These are phyloP conservation scores for Orientallactaga sibirica DNA, from an alignment of 2,797 vertebrate species.

Conservation along the genomic window DNA sequence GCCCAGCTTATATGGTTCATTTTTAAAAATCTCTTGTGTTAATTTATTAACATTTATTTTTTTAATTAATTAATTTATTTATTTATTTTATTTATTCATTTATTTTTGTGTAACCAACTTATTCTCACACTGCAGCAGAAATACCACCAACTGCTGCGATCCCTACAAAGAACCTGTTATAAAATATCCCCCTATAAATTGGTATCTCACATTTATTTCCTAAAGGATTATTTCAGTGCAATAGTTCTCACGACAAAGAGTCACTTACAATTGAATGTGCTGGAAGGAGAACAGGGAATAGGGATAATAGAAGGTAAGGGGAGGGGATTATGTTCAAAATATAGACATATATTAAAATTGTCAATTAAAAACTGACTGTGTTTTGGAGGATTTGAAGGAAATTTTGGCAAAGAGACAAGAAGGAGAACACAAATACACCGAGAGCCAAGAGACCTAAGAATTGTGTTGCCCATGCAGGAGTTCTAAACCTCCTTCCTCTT, in stretches of 20 bases:
- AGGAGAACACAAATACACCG: not conserved
- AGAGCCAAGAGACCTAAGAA: not conserved
- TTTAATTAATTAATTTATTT: too few species aligned
- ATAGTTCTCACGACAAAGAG: not conserved
- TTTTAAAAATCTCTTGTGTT: not conserved
- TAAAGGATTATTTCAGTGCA: not conserved
- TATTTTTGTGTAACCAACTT: not conserved
- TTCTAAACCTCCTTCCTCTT: not conserved
- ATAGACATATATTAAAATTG: too few species aligned
- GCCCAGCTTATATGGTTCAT: not conserved
- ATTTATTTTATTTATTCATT: too few species aligned
- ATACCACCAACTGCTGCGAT: not conserved
- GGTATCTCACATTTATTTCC: not conserved
- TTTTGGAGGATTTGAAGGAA: constrained; percentile 16
- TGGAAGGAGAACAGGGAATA: too few species aligned
- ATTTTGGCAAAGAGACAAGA: not conserved
- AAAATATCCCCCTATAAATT: constrained; percentile 7
- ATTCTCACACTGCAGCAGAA: constrained; percentile 13
- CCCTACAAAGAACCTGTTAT: not conserved
- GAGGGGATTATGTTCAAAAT: too few species aligned
- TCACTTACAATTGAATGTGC: not conserved
- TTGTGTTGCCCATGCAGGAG: not conserved
- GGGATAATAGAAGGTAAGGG: too few species aligned
- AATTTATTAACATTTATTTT: not conserved
- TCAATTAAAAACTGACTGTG: not conserved